Conservation (phyloP, 2,113 vertebrate genomes). For the Cottus gobio region DNA sequence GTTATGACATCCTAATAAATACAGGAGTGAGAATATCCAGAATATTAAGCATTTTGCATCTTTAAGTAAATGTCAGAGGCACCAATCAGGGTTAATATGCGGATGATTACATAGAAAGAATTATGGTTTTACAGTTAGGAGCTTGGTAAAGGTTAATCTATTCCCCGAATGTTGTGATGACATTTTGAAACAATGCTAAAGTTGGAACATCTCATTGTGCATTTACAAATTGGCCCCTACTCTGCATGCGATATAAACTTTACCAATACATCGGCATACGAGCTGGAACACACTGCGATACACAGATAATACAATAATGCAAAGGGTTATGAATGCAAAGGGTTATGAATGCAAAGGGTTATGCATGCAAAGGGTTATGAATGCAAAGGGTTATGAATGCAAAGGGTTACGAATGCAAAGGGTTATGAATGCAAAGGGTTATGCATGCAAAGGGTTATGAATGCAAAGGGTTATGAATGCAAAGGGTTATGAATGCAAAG, state of each 20-base stretch:
- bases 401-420: slow-evolving; percentile 3
- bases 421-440: too few species aligned
- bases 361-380: too few species aligned
- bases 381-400: too few species aligned
- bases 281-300: slow-evolving; percentile 6
- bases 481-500: slow-evolving; percentile 7
- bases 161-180: slow-evolving; percentile 75
- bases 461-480: slow-evolving; percentile 5
- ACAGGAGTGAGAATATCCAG: not conserved
- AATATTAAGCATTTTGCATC: slow-evolving; percentile 26
- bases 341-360: too few species aligned
- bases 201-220: slow-evolving; percentile 28
- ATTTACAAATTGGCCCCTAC: slow-evolving; percentile 33
- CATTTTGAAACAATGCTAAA: slow-evolving; percentile 71
- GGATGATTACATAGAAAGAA: slow-evolving; percentile 49
- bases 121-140: slow-evolving; percentile 44
- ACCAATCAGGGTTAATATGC: slow-evolving; percentile 70
- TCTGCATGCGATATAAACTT: slow-evolving; percentile 23
- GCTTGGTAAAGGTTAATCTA: slow-evolving; percentile 79
- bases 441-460: not conserved
- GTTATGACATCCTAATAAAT: not conserved
- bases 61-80: slow-evolving; percentile 61
- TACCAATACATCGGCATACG: slow-evolving; percentile 13
- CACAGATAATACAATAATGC: slow-evolving; percentile 13
- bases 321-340: slow-evolving; percentile 4